Conservation (phyloP, 2,797 vertebrate genomes). For the Okamejei kenojei region DNA sequence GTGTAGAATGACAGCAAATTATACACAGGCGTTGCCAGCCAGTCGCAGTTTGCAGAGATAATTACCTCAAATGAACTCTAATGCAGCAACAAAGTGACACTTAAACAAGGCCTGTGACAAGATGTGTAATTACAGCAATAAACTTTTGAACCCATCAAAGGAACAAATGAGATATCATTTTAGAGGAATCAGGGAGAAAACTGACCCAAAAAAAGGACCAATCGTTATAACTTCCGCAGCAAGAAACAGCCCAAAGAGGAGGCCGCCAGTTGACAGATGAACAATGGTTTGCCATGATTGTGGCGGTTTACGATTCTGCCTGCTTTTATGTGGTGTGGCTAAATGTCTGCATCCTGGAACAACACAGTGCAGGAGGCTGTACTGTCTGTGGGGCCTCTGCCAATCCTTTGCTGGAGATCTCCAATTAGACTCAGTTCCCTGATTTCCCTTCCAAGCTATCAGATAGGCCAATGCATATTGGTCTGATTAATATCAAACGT, state of each 20-base stretch:
- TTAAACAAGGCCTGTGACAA: slow-evolving; percentile 52
- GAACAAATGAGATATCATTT: slow-evolving; percentile 30
- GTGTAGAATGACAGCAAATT: slow-evolving; percentile 55
- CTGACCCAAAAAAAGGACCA: background rate
- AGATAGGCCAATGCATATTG: background rate
- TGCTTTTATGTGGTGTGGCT: background rate
- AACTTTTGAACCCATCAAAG: slow-evolving; percentile 35
- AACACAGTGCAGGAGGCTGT: background rate
- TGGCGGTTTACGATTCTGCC: background rate
- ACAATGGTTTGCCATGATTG: background rate
- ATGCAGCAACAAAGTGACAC: slow-evolving; percentile 44
- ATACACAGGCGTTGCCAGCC: slow-evolving; percentile 52
- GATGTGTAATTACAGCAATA: slow-evolving; percentile 38
- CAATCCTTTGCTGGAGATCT: background rate
- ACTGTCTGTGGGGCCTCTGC: background rate
- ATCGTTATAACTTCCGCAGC: background rate
- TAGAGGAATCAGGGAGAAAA: background rate
- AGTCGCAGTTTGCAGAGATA: slow-evolving; percentile 48
- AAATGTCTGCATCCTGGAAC: background rate
- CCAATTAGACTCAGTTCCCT: background rate
- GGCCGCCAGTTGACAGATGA: background rate
- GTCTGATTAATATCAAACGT: background rate
- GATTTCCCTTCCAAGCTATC: background rate
- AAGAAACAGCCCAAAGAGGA: background rate
- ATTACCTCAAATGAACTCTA: slow-evolving; percentile 65